Base-by-base conservation (phyloP, 2,797 vertebrate genomes). In the Oreonectes daqikongensis region DNA sequence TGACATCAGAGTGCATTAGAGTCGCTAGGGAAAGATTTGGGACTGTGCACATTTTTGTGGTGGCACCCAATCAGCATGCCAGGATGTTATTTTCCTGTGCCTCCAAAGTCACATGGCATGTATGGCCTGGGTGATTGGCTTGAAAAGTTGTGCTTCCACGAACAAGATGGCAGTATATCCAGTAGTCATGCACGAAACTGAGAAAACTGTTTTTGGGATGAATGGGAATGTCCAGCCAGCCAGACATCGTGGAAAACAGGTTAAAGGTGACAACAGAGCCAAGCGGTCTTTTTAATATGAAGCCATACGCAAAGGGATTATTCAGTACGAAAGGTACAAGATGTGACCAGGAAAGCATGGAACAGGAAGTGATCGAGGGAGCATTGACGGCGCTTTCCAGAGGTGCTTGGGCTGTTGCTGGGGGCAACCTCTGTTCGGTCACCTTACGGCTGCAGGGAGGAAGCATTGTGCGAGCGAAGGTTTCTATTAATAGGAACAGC, bases 381-480 rank as follows among this genome's bases (percentile, higher is more conserved):
- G 20, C 28, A 65, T 66, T 42, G 76, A 71, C 55, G 78, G 38
- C 82, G 82, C 79, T 72, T 83, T 88, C 86, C 90, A 82, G 85
- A 86, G 88, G 87, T 83, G 82, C 86, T 89, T 87, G 89, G 89
- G 83, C 64, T 81, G 92, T 93, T 93, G 92, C 92, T 73, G 85
- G 85, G 89, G 90, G 92, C 90, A 92, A 92, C 91, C 91, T 90
- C 87, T 87, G 89, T 89, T 87, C 85, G 86, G 87, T 90, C 90
- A 88, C 88, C 90, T 91, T 80, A 89, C 35, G 70, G 86, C n/a
- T n/a, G n/a, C 87, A 86, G 90, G 87, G 89, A 91, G 90, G 90
- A 91, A 89, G 87, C 81, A 66, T 78, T 87, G 83, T 90, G 87
- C 85, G 89, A 87, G 86, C 86, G 85, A 85, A 88, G 84, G 70